Percentiles rank a stretch among this genome's conserved stretches.
These are phyloP conservation scores for Amblyteles armatorius DNA, from an alignment of 2,888 invertebrate genomes.

Conservation along the genomic window DNA sequence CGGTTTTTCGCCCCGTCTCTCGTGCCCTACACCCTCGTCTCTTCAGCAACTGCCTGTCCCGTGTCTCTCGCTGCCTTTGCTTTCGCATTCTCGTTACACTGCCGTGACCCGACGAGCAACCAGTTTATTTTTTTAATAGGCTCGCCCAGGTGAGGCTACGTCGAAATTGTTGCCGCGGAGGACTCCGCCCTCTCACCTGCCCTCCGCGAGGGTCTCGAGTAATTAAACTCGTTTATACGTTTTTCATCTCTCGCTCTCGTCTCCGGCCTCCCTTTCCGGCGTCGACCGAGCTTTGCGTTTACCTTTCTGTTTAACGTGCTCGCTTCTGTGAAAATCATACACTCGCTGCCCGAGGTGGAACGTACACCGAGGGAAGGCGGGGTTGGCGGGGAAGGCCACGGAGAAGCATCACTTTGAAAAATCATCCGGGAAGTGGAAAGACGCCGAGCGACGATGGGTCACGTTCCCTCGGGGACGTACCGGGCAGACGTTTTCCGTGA, in stretches of 20 bases:
- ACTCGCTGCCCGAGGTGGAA: neutral
- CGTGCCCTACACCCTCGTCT: slow-evolving; percentile 28
- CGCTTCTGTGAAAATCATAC: slow-evolving; percentile 25
- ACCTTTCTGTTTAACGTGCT: slow-evolving; percentile 15
- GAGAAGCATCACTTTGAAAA: slow-evolving; percentile 66
- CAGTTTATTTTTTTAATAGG: slow-evolving; percentile 65
- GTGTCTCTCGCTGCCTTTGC: slow-evolving; percentile 1
- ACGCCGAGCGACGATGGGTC: slow-evolving; percentile 56
- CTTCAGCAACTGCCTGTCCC: slow-evolving; percentile 9
- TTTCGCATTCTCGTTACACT: slow-evolving; percentile 16
- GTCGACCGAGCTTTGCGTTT: neutral
- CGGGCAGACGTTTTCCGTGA: slow-evolving; percentile 52
- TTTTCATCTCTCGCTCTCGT: slow-evolving; percentile 23
- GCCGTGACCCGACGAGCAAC: slow-evolving; percentile 45
- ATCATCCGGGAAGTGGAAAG: slow-evolving; percentile 55
- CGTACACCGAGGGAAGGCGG: neutral
- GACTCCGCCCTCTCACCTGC: neutral
- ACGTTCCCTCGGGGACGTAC: slow-evolving; percentile 55
- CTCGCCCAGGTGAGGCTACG: slow-evolving; percentile 26
- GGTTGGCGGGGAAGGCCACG: neutral
- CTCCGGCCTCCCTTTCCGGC: neutral
- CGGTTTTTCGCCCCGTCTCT: slow-evolving; percentile 37
- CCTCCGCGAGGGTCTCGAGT: slow-evolving; percentile 35
- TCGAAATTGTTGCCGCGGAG: slow-evolving; percentile 54
- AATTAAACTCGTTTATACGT: slow-evolving; percentile 59